Base-by-base conservation (phyloP, 2,113 vertebrate genomes). In the Cranoglanis bouderius region DNA sequence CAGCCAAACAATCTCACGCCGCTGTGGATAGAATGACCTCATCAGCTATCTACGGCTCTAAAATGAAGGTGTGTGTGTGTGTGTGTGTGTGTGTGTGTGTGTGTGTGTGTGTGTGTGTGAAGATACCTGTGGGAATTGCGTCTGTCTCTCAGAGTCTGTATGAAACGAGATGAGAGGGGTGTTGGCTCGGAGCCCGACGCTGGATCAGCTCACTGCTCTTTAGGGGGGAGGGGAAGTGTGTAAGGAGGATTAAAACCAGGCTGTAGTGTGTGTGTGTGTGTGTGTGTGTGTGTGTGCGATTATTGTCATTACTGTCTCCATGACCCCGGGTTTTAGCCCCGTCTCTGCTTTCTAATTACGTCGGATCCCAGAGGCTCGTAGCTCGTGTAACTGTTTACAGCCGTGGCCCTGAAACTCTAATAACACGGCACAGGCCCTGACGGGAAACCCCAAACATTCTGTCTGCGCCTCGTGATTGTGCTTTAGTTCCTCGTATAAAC, bases 281-380 rank as follows among this genome's bases (percentile, higher is more conserved):
- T 82, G 29, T 35, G 53, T 78, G 84, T 65, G 61, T 49, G 80
- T 29, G 57, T 24, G 70, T 81, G 77, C 63, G 51, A 57, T 82
- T 82, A 82, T 82, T 55, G 65, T 89, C 82, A 88, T 88, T 90
- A 80, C 75, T 80, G 67, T 86, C 49, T 88, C 18, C 19, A n/a
- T 24, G 84, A 89, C 53, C 74, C 8, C 1, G 40, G 40, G 70
- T 61, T 87, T 89, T 55, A 72, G 49, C 57, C 38, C 43, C 38
- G 12, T 85, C 53, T 87, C 38, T 84, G 85, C 55, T 89, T 65
- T 88, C 78, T 90, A 84, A 87, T 89, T 90, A 89, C 13, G 51
- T 75, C 51, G 59, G 18, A 87, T 82, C 32, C 6, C 51, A 87
- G 55, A 13, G 77, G 81, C 51, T 86, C 57, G 43, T 87, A 84